Evolutionary conservation across 2,113 vertebrate species (phyloP), one percentile per base, ranked within the genome.

Genomic region (Eudyptes chrysolophus): DNA sequence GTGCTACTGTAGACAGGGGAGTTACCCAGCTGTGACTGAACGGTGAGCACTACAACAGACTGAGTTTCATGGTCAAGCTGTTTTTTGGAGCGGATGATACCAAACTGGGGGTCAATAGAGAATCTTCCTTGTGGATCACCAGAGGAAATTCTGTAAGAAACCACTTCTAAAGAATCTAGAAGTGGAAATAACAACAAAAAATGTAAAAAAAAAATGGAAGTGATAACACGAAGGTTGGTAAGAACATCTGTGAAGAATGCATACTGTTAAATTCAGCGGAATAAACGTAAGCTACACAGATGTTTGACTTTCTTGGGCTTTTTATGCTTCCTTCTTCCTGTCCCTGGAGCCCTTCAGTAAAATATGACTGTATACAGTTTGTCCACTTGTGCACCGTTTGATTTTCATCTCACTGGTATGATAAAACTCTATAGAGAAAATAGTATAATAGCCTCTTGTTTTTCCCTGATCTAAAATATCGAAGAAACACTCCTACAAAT

Each of bases 81-180:
- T 36, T 97, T 97, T 91, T 69, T 94, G 60, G 97, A 99, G 89
- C 78, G 97, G 90, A 99, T 99, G 79, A 98, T 92, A 82, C 99
- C 99, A 48, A 98, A 98, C 74, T 97, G 97, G 0, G 98, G 96
- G 74, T 99, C 98, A 29, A 99, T 94, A 7, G 96, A 98, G 97
- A 99, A 99, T 80, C 93, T 98, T 58, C 98, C 98, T 38, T 98
- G 97, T 19, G 98, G 98, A 93, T 99, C 98, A 24, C 99, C 99
- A 0, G 99, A 99, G 20, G 98, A 99, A 94, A 99, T 99, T 69
- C 94, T 96, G 89, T 99, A 99, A 61, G 98, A 98, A 52, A 99
- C 66, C 5, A 97, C 96, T 79, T 99, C 99, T 40, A 96, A 87
- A 3, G 98, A 98, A 96, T 98, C 99, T 99, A 98, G 16, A 96